Percentiles rank a stretch among this genome's conserved stretches.
phyloP scores from a whole-genome alignment of 2,797 vertebrate species.

The Lateolabrax maculatus region DNA sequence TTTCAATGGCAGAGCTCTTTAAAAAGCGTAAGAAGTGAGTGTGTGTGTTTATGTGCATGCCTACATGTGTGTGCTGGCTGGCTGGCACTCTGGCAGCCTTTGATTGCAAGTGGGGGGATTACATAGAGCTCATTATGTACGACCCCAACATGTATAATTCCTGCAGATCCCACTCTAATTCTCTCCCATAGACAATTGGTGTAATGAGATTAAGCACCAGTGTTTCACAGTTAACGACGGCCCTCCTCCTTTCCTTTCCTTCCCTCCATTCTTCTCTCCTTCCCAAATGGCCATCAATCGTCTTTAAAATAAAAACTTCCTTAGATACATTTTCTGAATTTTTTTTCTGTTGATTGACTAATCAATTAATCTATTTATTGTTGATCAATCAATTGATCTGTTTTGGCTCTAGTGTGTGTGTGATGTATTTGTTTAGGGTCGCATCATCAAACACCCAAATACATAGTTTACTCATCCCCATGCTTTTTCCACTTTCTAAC shows the following conservation, averaged over 20 bases:
- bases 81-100: conserved; percentile 67
- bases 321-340: no score
- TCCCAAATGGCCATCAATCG: conserved; percentile 28
- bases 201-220: conserved; percentile 85
- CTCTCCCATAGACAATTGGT: conserved; percentile 85
- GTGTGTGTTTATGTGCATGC: conserved; percentile 10
- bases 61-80: conserved; percentile 50
- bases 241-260: conserved; percentile 28
- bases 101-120: conserved; percentile 82
- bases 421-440: background rate
- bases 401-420: background rate
- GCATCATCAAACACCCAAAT: background rate
- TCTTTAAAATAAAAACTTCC: conserved; percentile 19
- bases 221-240: conserved; percentile 65
- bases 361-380: background rate
- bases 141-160: conserved; percentile 85
- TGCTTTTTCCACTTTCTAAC: background rate
- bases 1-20: conserved; percentile 68
- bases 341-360: background rate
- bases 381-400: background rate
- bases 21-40: conserved; percentile 40
- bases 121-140: conserved; percentile 83
- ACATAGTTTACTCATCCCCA: background rate
- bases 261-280: conserved; percentile 34
- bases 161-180: conserved; percentile 84